These are phyloP conservation scores for Menidia menidia DNA, from an alignment of 2,797 vertebrate genomes.

Conservation along the genomic window DNA sequence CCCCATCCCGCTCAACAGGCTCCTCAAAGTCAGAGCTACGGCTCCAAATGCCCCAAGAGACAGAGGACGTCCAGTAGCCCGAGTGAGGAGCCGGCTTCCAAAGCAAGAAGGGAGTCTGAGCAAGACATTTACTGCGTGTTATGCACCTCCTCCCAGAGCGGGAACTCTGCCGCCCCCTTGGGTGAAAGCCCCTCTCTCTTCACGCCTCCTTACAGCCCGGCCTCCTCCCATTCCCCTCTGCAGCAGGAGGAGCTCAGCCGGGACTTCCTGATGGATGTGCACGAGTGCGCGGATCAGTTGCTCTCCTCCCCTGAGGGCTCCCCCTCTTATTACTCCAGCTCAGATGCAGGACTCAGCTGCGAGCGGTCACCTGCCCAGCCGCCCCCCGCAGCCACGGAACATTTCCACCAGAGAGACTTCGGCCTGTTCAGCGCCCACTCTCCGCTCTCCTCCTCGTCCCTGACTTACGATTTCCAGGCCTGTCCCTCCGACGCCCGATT, in stretches of 20 bases:
- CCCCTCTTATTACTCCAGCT: conserved; percentile 60
- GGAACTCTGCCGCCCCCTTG: conserved; percentile 50
- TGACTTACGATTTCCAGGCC: conserved; percentile 53
- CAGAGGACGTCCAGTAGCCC: conserved; percentile 48
- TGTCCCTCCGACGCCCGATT: conserved; percentile 56
- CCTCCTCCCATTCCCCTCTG: conserved; percentile 72
- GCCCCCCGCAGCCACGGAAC: conserved; percentile 18
- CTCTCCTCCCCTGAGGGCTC: conserved; percentile 67
- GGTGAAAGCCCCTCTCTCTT: conserved; percentile 57
- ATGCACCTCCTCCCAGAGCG: conserved; percentile 27
- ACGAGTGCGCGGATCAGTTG: conserved; percentile 59
- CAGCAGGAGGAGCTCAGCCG: conserved; percentile 56
- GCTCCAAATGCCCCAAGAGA: conserved; percentile 62
- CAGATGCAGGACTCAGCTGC: conserved; percentile 47
- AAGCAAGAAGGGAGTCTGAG: conserved; percentile 42
- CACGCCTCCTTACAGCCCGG: conserved; percentile 80
- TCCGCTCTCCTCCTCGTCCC: conserved; percentile 48
- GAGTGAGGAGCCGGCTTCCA: conserved; percentile 51
- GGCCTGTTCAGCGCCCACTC: conserved; percentile 11
- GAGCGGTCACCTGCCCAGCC: conserved; percentile 48
- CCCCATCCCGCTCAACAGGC: conserved; percentile 27
- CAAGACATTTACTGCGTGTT: conserved; percentile 11
- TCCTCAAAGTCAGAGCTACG: conserved; percentile 25
- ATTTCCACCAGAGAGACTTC: conserved; percentile 53
- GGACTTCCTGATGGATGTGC: conserved; percentile 70